These are phyloP conservation scores for Accipiter virgatus DNA, from an alignment of 2,113 vertebrate genomes.

Conservation along the genomic window DNA sequence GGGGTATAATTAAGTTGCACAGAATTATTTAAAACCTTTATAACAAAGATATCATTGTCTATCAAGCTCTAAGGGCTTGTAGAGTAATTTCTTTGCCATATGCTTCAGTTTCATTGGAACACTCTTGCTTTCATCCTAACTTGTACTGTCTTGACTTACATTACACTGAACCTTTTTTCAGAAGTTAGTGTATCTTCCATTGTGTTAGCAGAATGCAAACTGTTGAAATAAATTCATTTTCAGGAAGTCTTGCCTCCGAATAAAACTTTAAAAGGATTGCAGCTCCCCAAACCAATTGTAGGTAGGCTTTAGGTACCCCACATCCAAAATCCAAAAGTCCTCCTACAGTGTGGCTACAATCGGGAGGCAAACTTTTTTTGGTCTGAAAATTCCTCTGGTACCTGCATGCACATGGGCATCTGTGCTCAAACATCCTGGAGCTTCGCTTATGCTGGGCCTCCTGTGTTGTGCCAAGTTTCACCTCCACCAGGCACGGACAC, in stretches of 20 bases:
- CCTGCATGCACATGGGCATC: no score
- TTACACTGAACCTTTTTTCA: not conserved
- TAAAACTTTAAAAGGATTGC: rapidly evolving
- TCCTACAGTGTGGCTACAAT: not conserved
- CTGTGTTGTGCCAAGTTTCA: not conserved
- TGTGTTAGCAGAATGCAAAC: not conserved
- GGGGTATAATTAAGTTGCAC: not conserved
- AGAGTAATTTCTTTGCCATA: not conserved
- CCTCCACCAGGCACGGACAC: not conserved
- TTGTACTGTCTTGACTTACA: not conserved
- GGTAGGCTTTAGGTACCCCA: not conserved
- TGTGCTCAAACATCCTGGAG: not conserved
- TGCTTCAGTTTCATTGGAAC: not conserved
- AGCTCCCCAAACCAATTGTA: not conserved
- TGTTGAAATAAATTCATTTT: not conserved
- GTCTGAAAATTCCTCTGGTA: not conserved
- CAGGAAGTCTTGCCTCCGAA: not conserved
- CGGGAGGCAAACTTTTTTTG: not conserved
- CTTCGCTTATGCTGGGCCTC: not conserved
- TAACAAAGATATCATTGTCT: not conserved
- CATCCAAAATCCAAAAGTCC: not conserved
- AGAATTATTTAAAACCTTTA: not conserved
- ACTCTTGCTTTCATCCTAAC: not conserved
- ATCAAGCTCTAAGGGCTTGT: not conserved
- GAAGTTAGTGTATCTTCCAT: not conserved